Evolutionary conservation across 2,113 vertebrate species (phyloP).

Genomic region (Canis aureus): DNA sequence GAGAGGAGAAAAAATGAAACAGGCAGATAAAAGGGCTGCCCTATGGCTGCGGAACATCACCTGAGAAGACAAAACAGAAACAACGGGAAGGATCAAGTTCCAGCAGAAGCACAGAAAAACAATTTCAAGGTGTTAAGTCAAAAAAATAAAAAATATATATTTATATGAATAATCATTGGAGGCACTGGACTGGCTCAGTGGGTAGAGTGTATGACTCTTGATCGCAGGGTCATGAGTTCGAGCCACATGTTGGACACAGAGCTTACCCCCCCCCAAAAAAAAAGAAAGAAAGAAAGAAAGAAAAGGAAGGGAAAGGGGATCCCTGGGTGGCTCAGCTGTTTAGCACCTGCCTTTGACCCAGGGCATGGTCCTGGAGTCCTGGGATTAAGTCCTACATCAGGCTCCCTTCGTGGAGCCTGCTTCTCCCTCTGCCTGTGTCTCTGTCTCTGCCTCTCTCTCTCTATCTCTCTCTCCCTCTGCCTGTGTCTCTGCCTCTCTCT

Average conservation of each 20-base stretch:
- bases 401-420: no score
- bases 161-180: background rate
- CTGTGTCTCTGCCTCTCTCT: no score
- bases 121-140: background rate
- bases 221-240: background rate
- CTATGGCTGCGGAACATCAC: background rate
- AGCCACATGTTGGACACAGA: fast-evolving
- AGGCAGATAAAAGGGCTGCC: background rate
- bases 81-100: background rate
- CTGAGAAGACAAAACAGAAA: background rate
- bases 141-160: background rate
- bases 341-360: no score
- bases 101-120: background rate
- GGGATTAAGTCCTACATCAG: no score
- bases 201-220: background rate
- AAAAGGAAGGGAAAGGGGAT: background rate
- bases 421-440: no score
- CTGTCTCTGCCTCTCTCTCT: no score
- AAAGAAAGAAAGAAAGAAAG: background rate
- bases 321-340: no score
- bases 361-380: no score
- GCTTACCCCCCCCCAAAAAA: no score
- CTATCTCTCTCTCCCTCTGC: no score
- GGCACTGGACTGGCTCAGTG: background rate
- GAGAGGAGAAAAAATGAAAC: background rate